Conservation (phyloP, 1,140 invertebrate genomes). For the Drosophila ambigua region DNA sequence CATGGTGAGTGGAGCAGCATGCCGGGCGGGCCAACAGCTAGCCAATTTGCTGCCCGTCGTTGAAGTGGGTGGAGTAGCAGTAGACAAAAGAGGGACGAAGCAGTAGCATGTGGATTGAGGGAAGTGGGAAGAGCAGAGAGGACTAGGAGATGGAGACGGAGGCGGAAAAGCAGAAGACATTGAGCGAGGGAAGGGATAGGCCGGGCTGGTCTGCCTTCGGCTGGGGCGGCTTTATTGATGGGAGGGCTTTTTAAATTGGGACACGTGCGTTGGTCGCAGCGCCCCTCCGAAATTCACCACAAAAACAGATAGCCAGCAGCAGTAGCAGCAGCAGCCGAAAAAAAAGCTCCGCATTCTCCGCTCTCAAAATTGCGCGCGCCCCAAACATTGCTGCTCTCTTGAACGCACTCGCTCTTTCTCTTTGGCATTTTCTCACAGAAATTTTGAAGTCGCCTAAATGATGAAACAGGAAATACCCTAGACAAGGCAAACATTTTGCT, state of each 20-base stretch:
- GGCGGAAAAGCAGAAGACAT: not conserved
- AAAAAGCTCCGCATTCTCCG: conserved; percentile 57
- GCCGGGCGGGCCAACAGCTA: conserved; percentile 42
- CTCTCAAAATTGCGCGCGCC: conserved; percentile 30
- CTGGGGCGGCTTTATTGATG: too few species aligned
- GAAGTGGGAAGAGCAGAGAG: not conserved
- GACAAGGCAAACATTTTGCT: too few species aligned
- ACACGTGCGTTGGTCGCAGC: conserved; percentile 59
- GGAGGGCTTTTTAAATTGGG: conserved; percentile 58
- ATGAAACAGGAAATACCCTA: conserved; percentile 2
- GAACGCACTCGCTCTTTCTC: not conserved
- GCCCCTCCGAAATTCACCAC: conserved; percentile 63
- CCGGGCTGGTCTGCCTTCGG: too few species aligned
- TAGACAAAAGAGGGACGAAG: not conserved
- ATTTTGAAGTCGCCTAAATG: not conserved
- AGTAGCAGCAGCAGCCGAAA: conserved; percentile 9
- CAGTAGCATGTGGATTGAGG: not conserved
- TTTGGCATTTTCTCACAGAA: not conserved
- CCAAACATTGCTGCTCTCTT: conserved; percentile 18
- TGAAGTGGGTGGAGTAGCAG: conserved; percentile 23
- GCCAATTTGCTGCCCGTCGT: conserved; percentile 47
- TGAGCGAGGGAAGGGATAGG: conserved; percentile 1
- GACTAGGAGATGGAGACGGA: not conserved
- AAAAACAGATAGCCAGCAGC: conserved; percentile 66
- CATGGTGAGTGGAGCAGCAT: conserved; percentile 37